Percentiles rank a stretch among this genome's conserved stretches.
These are phyloP conservation scores for Eurosta solidaginis DNA, from an alignment of 1,140 invertebrate species.

Conservation along the genomic window DNA sequence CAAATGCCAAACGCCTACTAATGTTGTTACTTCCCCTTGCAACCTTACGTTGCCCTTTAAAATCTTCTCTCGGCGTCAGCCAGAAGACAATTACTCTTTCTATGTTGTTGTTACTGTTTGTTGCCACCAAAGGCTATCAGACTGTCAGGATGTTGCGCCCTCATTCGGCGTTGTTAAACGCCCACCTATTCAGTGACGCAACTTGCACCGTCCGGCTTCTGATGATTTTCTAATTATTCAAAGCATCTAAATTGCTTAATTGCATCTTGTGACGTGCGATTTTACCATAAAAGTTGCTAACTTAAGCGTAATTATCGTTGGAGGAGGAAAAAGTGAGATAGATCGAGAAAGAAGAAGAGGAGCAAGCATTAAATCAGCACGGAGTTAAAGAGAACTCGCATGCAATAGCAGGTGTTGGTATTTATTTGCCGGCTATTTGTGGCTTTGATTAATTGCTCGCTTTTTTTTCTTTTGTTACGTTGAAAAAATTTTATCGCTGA, in stretches of 20 bases:
- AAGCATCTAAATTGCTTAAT: constrained; percentile 25
- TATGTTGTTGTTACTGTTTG: not conserved
- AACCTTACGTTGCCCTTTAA: not conserved
- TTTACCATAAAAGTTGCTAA: not conserved
- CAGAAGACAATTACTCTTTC: not conserved
- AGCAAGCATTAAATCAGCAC: too few species aligned
- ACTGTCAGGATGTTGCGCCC: not conserved
- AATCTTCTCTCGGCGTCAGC: not conserved
- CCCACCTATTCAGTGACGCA: not conserved
- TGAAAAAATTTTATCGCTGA: not conserved
- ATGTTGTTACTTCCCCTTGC: not conserved
- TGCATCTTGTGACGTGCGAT: constrained; percentile 16
- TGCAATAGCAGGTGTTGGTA: not conserved
- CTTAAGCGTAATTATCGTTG: not conserved
- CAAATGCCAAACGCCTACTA: not conserved
- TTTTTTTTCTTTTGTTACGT: not conserved
- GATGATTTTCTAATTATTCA: constrained; percentile 26
- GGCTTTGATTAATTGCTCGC: constrained; percentile 18
- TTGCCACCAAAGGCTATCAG: not conserved
- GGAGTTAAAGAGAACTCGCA: too few species aligned
- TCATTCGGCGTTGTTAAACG: not conserved
- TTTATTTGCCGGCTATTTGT: constrained; percentile 1
- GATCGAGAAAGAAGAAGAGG: too few species aligned
- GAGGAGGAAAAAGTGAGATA: too few species aligned
- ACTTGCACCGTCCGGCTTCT: not conserved